Percentiles rank a stretch among this genome's conserved stretches.
These are phyloP conservation scores for Myoxocephalus aenaeus DNA, from an alignment of 2,797 vertebrate species.

Conservation along the genomic window DNA sequence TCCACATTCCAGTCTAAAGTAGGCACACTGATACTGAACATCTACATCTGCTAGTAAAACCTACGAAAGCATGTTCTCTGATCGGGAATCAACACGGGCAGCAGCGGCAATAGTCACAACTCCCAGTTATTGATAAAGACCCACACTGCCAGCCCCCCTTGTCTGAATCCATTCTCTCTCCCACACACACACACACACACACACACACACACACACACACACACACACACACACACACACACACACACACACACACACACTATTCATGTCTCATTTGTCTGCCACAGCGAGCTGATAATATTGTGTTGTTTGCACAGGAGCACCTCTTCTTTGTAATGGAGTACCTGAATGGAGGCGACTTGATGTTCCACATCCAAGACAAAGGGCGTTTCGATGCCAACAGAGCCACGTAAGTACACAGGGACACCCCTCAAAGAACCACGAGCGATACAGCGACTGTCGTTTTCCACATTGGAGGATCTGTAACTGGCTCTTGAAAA, in stretches of 20 bases:
- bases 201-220: background rate
- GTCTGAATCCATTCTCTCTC: conserved; percentile 16
- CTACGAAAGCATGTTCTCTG: conserved; percentile 22
- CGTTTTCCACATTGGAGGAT: background rate
- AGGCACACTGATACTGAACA: conserved; percentile 26
- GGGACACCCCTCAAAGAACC: background rate
- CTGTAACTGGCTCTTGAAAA: background rate
- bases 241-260: background rate
- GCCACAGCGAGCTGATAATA: conserved; percentile 42
- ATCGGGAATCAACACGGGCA: conserved; percentile 44
- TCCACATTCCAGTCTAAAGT: conserved; percentile 97
- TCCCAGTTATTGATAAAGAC: conserved; percentile 15
- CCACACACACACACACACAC: too few relatives aligned
- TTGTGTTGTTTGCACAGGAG: conserved; percentile 84
- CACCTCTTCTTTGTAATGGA: conserved; percentile 99
- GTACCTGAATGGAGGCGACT: conserved; percentile 96
- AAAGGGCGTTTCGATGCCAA: conserved; percentile 95
- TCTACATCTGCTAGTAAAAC: background rate
- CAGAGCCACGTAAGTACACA: conserved; percentile 90
- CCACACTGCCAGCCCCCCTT: background rate
- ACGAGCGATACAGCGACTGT: background rate
- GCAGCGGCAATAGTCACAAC: conserved; percentile 39
- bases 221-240: too few relatives aligned
- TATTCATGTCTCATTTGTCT: conserved; percentile 22
- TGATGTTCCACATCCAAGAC: conserved; percentile 99